phyloP scores from a whole-genome alignment of 2,888 invertebrate species.

The Amiota mariae region DNA sequence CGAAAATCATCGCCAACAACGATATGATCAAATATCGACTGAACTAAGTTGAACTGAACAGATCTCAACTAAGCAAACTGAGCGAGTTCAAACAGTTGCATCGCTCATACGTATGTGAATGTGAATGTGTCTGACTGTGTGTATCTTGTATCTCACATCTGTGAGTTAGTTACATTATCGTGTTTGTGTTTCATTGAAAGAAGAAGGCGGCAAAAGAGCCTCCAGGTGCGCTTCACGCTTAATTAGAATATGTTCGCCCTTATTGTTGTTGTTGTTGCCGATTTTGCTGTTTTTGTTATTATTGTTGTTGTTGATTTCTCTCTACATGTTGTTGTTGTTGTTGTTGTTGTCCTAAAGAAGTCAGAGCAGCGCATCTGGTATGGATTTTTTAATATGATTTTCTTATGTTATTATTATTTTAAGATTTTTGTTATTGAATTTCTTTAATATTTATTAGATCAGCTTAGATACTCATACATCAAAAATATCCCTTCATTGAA shows the following conservation, averaged over 20 bases:
- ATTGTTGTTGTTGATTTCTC: slow-evolving; percentile 22
- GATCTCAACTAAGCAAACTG: not conserved
- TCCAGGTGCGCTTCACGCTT: slow-evolving; percentile 74
- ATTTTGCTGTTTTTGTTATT: slow-evolving; percentile 14
- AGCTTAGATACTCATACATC: no score
- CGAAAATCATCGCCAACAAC: slow-evolving; percentile 44
- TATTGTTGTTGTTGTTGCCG: slow-evolving; percentile 20
- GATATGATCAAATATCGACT: slow-evolving; percentile 47
- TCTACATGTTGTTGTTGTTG: slow-evolving; percentile 24
- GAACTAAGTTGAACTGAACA: not conserved
- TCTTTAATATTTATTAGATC: no score
- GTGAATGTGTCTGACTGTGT: not conserved
- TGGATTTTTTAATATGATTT: slow-evolving; percentile 12
- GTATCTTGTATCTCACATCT: slow-evolving; percentile 24
- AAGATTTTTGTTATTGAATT: no score
- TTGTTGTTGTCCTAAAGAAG: not conserved
- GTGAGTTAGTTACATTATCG: slow-evolving; percentile 24
- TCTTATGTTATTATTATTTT: no score
- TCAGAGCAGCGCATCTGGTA: slow-evolving; percentile 6
- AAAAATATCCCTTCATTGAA: no score
- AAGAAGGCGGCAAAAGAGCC: slow-evolving; percentile 66
- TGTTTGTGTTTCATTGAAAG: slow-evolving; percentile 36
- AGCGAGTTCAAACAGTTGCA: slow-evolving; percentile 39
- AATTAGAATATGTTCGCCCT: slow-evolving; percentile 66
- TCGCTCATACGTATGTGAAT: slow-evolving; percentile 30